Evolutionary conservation across 2,797 vertebrate genomes (phyloP).

Genomic region (Microctenopoma steveboyesi): DNA sequence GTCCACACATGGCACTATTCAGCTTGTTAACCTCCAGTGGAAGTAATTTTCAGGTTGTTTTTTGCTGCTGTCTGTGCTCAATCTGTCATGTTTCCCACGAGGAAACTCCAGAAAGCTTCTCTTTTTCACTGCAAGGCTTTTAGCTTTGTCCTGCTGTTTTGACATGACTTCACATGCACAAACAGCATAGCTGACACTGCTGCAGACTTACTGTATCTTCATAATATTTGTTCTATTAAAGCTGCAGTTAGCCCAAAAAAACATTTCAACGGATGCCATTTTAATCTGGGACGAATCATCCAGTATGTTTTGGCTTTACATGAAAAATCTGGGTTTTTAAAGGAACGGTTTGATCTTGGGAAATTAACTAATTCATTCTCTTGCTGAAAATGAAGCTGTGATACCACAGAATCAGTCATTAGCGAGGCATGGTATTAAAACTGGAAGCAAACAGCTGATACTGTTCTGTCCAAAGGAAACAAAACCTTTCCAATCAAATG

Average conservation of each 20-base stretch:
- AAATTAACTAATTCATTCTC: too few species aligned
- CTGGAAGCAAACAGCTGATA: too few species aligned
- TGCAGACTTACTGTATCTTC: neutral
- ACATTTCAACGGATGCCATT: neutral
- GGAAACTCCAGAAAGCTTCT: neutral
- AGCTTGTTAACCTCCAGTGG: slow-evolving; percentile 36
- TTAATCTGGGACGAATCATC: neutral
- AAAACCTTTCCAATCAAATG: neutral
- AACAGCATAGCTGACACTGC: neutral
- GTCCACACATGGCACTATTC: slow-evolving; percentile 18
- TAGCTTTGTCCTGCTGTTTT: slow-evolving; percentile 18
- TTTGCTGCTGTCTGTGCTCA: slow-evolving; percentile 36
- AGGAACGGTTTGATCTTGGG: neutral
- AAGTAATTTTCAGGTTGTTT: slow-evolving; percentile 32
- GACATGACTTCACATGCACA: slow-evolving; percentile 16
- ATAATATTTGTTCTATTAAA: slow-evolving; percentile 11
- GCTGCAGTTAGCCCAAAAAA: neutral
- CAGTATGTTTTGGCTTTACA: neutral
- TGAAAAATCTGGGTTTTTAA: neutral
- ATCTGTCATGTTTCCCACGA: slow-evolving; percentile 19
- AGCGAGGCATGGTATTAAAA: too few species aligned
- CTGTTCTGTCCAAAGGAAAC: neutral
- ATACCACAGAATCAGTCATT: too few species aligned
- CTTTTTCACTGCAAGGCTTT: slow-evolving; percentile 20
- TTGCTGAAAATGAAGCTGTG: too few species aligned